Evolutionary conservation across 2,797 vertebrate genomes (phyloP), one percentile per base, ranked within the genome.

Genomic region (Gymnoscopelus braueri): DNA sequence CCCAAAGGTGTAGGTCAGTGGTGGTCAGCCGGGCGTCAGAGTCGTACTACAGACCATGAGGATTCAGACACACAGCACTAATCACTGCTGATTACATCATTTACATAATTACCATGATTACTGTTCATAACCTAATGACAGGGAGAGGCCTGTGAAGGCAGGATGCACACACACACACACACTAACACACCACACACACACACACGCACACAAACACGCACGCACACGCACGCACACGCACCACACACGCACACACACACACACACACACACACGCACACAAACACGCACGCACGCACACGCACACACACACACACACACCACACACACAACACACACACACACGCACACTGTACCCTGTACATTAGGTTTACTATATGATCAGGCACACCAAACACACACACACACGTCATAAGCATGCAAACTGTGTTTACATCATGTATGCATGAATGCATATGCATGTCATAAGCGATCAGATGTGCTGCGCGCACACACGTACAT

Each of bases 251-350:
- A 57, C 53, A 26, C 35, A 49, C 54, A 13, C 66, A 23, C 66
- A 13, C 39, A 35, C n/a, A 51, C 65, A 51, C 44, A 35, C 57
- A 69, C 48, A 60, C 57, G 53, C 26, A 52, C 57, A 60, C 57
- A 12, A 29, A 56, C 24, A 19, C n/a, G 6, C 5, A 47, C 58
- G 94, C 81, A 95, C 94, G 93, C 0, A 95, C 7, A 49, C 48
- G 1, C 1, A 19, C 19, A 19, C 19, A 19, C 1, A 19, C 19
- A 1, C 19, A 19, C 19, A 19, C 19, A 19, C 19, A 19, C 19
- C 19, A 19, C 19, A 19, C 19, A 19, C 65, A 12, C 35, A 24
- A 13, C 66, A 23, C 57, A 13, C 39, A 60, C 57, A 13, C 51
- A 57, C 24, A 19, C 15, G 5, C n/a, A n/a, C n/a, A n/a, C n/a